Evolutionary conservation across 92 coral and sea anemone genomes (phyloP).

Genomic region (Ricordea florida): DNA sequence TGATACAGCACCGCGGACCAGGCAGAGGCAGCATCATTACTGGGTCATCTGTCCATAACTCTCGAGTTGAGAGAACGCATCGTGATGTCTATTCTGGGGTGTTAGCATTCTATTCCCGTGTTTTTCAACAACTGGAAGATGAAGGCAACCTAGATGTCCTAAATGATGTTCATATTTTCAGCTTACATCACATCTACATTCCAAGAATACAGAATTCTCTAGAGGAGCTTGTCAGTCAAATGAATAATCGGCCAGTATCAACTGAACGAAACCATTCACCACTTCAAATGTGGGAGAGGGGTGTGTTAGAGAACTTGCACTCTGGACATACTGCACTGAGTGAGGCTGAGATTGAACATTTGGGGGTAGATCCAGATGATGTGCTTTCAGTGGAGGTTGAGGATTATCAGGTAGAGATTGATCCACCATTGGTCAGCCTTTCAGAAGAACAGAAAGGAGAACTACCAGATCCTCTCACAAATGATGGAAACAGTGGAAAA

Average conservation of each 20-base stretch:
- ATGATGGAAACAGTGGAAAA: slow-evolving; percentile 30
- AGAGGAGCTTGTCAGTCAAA: slow-evolving; percentile 9
- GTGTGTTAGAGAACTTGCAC: slow-evolving; percentile 32
- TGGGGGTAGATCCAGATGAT: slow-evolving; percentile 16
- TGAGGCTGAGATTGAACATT: slow-evolving; percentile 14
- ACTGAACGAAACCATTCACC: slow-evolving; percentile 41
- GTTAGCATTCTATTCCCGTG: not conserved
- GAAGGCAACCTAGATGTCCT: not conserved
- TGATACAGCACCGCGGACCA: slow-evolving; percentile 45
- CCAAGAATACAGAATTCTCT: slow-evolving; percentile 11
- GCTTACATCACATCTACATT: not conserved
- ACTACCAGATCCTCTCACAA: slow-evolving; percentile 4
- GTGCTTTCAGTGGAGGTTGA: slow-evolving; percentile 19
- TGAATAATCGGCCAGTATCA: slow-evolving; percentile 42
- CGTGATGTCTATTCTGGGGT: slow-evolving; percentile 2
- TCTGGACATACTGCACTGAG: slow-evolving; percentile 19
- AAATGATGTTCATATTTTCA: slow-evolving; percentile 11
- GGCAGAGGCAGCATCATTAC: slow-evolving; percentile 65
- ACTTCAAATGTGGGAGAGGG: slow-evolving; percentile 31
- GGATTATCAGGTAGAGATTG: slow-evolving; percentile 20
- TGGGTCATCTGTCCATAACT: slow-evolving; percentile 56
- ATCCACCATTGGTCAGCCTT: slow-evolving; percentile 4
- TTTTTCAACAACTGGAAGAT: slow-evolving; percentile 8
- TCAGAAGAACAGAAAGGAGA: slow-evolving; percentile 6
- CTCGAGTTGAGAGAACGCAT: slow-evolving; percentile 25